Base-by-base conservation (phyloP, 2,888 invertebrate species). In the Latrodectus hesperus region DNA sequence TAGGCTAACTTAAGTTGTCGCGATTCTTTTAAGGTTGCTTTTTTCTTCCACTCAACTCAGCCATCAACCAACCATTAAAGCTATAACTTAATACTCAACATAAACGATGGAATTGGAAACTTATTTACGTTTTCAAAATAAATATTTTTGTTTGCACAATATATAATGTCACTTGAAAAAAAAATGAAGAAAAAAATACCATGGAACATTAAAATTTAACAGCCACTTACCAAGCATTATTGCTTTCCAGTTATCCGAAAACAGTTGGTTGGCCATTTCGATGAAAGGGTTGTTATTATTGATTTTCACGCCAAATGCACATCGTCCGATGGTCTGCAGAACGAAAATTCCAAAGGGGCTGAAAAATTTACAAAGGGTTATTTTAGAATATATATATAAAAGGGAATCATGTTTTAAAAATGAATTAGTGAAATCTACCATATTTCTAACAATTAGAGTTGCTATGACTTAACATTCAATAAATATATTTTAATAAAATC, bases 251-350 rank as follows among this genome's bases (percentile, higher is more conserved):
- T 22, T 52, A 2, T 75, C 71, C 0, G 71, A 12, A 55, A 89
- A 84, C 5, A 89, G 74, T 60, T 83, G 74, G 38, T 85, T 79
- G 1, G 89, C 76, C 49, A 89, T 88, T 14, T 74, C 68, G 11
- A 88, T 74, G n/a, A 89, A 83, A 14, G 67, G 72, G 22, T 88
- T 74, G 22, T 89, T 52, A 2, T 88, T 74, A 68, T 79, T 82
- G 12, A 89, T 79, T 14, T 72, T 79, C 26, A 89, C 79, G 14
- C 89, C 89, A 51, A 89, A 89, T 11, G 89, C 89, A 49, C 89
- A 88, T 52, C 67, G 71, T 0, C 77, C 84, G 12, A 89, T 88
- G 11, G 81, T 71, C 70, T 81, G 80, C 16, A 89, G 51, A 16
- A 88, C 82, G 51, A 88, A 88, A 11, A 71, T 68, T 72, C 78